Evolutionary conservation across 2,888 invertebrate species (phyloP).

Genomic region (Caenorhabditis auriculariae): DNA sequence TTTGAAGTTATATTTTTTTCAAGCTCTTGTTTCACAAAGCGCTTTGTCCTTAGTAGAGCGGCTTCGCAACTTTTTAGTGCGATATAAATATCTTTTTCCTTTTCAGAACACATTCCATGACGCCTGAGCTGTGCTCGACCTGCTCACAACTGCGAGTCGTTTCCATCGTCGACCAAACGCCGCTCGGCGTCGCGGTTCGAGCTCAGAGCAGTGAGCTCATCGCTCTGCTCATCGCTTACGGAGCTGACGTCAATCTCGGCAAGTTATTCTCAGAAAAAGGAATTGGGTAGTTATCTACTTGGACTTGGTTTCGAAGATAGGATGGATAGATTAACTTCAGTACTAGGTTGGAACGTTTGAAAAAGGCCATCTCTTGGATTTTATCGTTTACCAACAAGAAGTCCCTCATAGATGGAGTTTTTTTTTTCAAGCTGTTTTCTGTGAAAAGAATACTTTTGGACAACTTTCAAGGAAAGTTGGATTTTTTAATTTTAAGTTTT

Average conservation of each 20-base stretch:
- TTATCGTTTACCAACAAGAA: neutral
- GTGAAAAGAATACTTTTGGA: too few relatives aligned
- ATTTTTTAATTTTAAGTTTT: too few relatives aligned
- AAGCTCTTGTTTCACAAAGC: too few relatives aligned
- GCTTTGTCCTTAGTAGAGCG: too few relatives aligned
- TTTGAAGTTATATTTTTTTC: too few relatives aligned
- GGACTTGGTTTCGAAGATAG: too few relatives aligned
- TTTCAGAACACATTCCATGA: constrained; percentile 52
- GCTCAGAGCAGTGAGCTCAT: constrained; percentile 69
- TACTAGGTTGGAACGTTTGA: constrained; percentile 3
- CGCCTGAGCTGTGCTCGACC: constrained; percentile 66
- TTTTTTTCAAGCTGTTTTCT: too few relatives aligned
- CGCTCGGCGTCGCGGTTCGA: constrained; percentile 70
- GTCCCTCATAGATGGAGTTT: too few relatives aligned
- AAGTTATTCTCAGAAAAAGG: too few relatives aligned
- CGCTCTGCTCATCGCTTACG: constrained; percentile 69
- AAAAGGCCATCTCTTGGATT: constrained; percentile 2
- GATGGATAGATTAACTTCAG: constrained; percentile 1
- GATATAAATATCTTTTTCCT: constrained; percentile 4
- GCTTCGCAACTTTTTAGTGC: too few relatives aligned
- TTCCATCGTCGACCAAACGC: constrained; percentile 66
- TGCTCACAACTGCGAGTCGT: constrained; percentile 68
- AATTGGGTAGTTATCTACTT: neutral
- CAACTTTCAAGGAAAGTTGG: too few relatives aligned
- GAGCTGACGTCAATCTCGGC: constrained; percentile 68